Percentiles rank a stretch among this genome's conserved stretches.
Evolutionary conservation across 2,888 invertebrate species (phyloP).

Genomic region (Acleris emargana): DNA sequence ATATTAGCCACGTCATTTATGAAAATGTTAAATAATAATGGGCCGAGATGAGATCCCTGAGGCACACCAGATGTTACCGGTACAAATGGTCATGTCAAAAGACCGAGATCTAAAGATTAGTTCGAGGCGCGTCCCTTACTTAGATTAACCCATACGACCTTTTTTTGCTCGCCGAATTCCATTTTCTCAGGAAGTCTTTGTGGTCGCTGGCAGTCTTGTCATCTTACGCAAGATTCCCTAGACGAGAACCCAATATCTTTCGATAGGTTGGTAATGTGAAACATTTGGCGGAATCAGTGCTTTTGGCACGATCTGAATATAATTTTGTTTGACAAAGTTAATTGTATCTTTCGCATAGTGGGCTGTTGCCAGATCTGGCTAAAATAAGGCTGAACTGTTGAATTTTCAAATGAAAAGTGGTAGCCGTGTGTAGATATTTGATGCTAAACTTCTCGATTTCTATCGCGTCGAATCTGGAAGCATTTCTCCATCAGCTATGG

Average conservation of each 20-base stretch:
- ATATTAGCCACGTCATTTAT: no score
- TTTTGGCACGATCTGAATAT: slow-evolving; percentile 8
- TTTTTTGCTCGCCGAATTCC: no score
- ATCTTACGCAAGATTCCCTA: slow-evolving; percentile 3
- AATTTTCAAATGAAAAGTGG: slow-evolving; percentile 9
- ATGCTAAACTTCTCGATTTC: slow-evolving; percentile 4
- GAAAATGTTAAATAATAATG: no score
- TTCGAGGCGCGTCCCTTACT: no score
- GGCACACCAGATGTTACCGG: no score
- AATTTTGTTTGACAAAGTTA: not conserved
- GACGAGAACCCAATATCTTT: not conserved
- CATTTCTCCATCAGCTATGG: slow-evolving; percentile 3
- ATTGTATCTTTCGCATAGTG: slow-evolving; percentile 5
- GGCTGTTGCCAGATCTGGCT: slow-evolving; percentile 2
- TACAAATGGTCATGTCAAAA: no score
- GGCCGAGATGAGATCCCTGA: no score
- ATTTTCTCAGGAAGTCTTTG: no score
- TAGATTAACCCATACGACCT: no score
- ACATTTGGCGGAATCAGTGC: slow-evolving; percentile 3
- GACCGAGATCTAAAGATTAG: no score
- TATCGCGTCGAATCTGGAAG: slow-evolving; percentile 1
- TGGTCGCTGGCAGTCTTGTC: no score
- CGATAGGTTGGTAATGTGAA: not conserved
- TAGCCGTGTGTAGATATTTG: slow-evolving; percentile 8
- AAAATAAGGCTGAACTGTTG: not conserved